A percentile compares a stretch with the other conserved stretches of the same genome.
phyloP scores from a whole-genome alignment of 2,113 vertebrate species.

The Synchiropus splendidus region DNA sequence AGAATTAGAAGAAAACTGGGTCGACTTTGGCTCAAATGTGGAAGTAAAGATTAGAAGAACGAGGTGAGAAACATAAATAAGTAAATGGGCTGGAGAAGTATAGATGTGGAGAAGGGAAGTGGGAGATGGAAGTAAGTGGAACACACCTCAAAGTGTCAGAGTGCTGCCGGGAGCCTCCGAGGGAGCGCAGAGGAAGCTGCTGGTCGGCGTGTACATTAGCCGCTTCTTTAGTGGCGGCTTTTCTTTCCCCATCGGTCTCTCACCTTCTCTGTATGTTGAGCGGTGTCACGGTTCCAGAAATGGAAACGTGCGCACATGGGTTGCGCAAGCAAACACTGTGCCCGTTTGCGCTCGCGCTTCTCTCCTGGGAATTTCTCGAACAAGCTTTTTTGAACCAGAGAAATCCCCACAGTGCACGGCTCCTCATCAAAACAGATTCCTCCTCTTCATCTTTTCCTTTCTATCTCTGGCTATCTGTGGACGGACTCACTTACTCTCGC shows the following conservation, averaged over 20 bases:
- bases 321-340: neutral
- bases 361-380: constrained; percentile 30
- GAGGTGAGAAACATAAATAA: constrained; percentile 21
- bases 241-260: constrained; percentile 15
- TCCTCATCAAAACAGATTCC: constrained; percentile 26
- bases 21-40: neutral
- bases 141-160: constrained; percentile 50
- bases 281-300: constrained; percentile 26
- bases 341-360: constrained; percentile 16
- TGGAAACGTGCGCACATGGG: constrained; percentile 16
- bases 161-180: constrained; percentile 53
- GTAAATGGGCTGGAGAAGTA: constrained; percentile 14
- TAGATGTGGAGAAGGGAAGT: constrained; percentile 37
- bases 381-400: constrained; percentile 22
- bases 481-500: too few species aligned
- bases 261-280: constrained; percentile 1
- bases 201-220: constrained; percentile 50
- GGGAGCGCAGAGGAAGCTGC: constrained; percentile 46
- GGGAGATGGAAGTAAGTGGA: constrained; percentile 4
- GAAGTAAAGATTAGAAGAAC: constrained; percentile 18
- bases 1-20: neutral
- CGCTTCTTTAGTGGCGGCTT: constrained; percentile 44
- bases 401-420: constrained; percentile 34
- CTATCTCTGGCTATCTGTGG: neutral
- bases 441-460: constrained; percentile 1